Conservation (phyloP, 2,113 vertebrate species). For the Heteronetta atricapilla region DNA sequence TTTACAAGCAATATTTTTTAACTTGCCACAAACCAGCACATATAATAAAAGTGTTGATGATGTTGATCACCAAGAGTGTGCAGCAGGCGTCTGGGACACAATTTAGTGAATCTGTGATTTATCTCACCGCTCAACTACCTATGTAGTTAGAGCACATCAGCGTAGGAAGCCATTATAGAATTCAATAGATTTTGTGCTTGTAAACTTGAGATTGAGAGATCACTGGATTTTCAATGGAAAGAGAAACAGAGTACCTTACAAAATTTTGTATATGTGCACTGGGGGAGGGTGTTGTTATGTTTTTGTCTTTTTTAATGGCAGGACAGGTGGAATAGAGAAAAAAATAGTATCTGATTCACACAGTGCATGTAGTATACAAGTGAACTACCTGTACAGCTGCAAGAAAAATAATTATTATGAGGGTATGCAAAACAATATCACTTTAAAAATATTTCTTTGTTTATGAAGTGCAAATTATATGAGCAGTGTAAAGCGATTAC, state of each 20-base stretch:
- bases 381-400: not conserved
- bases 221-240: not conserved
- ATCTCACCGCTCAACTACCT: not conserved
- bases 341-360: not conserved
- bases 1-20: constrained; percentile 16
- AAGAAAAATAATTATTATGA: not conserved
- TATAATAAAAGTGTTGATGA: not conserved
- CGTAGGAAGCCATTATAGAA: not conserved
- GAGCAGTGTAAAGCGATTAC: constrained; percentile 22
- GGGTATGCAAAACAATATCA: not conserved
- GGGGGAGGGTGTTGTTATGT: rapidly evolving
- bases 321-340: not conserved
- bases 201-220: not conserved
- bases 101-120: constrained; percentile 3
- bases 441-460: constrained; percentile 34
- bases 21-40: not conserved
- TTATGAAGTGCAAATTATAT: constrained; percentile 54
- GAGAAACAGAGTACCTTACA: not conserved
- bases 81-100: not conserved
- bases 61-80: constrained; percentile 27
- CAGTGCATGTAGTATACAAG: not conserved
- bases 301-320: not conserved
- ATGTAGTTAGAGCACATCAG: not conserved
- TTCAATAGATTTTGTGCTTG: not conserved
- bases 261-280: not conserved